Percentiles rank a stretch among this genome's conserved stretches.
Conservation (phyloP, 2,888 invertebrate genomes). For the Agonum fuliginosum region DNA sequence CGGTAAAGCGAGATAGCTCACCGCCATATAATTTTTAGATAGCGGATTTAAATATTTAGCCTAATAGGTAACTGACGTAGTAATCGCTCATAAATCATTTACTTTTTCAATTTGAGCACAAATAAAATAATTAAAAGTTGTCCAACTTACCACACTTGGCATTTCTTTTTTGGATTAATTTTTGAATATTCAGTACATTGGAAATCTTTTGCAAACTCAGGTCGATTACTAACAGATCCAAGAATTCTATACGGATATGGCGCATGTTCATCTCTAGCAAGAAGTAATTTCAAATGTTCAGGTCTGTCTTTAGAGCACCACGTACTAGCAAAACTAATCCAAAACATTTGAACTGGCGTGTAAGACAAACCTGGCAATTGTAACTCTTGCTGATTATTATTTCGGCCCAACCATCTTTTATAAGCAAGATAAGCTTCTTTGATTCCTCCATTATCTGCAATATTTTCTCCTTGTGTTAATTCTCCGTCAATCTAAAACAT, state of each 20-base stretch:
- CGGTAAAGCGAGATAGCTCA: too few species aligned
- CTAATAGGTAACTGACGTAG: too few species aligned
- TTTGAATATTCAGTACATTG: conserved; percentile 76
- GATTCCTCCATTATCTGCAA: conserved; percentile 95
- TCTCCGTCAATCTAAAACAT: conserved; percentile 87
- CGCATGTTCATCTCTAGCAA: conserved; percentile 86
- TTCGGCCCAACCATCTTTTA: conserved; percentile 81
- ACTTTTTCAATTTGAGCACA: too few species aligned
- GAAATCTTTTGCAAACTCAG: conserved; percentile 79
- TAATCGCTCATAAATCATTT: too few species aligned
- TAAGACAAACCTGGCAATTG: conserved; percentile 67
- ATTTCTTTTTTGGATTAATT: conserved; percentile 79
- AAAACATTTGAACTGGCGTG: conserved; percentile 35
- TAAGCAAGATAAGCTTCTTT: conserved; percentile 92
- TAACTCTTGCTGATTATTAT: conserved; percentile 65
- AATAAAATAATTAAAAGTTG: background rate
- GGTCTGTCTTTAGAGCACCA: conserved; percentile 90
- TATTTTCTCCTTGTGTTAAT: conserved; percentile 96
- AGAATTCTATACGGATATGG: conserved; percentile 79
- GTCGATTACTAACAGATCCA: conserved; percentile 79
- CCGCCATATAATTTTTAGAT: too few species aligned
- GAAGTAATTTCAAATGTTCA: conserved; percentile 80
- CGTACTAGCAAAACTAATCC: conserved; percentile 87
- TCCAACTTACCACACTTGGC: conserved; percentile 76
- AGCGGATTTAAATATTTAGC: too few species aligned